Evolutionary conservation across 2,797 vertebrate genomes (phyloP).

Genomic region (Melanotaenia trifasciata): DNA sequence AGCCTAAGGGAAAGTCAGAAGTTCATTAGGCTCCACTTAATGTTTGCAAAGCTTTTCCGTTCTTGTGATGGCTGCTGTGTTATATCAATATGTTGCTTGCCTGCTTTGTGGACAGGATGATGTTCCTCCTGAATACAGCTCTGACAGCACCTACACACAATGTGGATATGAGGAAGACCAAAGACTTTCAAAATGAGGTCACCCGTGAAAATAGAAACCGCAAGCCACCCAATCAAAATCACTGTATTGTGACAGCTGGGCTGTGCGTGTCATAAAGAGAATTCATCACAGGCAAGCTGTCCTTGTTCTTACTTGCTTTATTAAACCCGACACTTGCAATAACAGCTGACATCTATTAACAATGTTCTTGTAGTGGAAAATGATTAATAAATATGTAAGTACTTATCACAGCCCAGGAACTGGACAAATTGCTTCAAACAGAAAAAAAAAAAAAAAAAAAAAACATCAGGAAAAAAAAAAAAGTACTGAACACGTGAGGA

Average conservation of each 20-base stretch:
- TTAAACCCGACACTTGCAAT: slow-evolving; percentile 2
- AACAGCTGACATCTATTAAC: slow-evolving; percentile 15
- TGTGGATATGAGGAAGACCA: background rate
- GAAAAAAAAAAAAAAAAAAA: background rate
- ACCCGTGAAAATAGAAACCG: slow-evolving; percentile 1
- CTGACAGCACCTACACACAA: background rate
- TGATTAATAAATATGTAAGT: background rate
- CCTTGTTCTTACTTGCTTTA: slow-evolving; percentile 22
- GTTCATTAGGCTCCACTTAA: background rate
- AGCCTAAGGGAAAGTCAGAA: background rate
- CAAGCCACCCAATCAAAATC: background rate
- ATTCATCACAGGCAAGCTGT: slow-evolving; percentile 7
- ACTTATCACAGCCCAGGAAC: background rate
- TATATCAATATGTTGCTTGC: slow-evolving; percentile 14
- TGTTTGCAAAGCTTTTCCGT: background rate
- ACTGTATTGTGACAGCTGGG: background rate
- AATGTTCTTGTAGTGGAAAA: background rate
- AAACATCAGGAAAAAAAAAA: background rate
- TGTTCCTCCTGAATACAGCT: background rate
- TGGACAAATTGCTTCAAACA: background rate
- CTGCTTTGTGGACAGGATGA: background rate
- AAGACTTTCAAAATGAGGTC: slow-evolving; percentile 11
- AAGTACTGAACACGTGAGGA: background rate
- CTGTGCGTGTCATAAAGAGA: background rate
- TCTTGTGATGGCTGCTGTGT: background rate